phyloP scores from a whole-genome alignment of 2,797 vertebrate species.

The Gambusia yucatana region DNA sequence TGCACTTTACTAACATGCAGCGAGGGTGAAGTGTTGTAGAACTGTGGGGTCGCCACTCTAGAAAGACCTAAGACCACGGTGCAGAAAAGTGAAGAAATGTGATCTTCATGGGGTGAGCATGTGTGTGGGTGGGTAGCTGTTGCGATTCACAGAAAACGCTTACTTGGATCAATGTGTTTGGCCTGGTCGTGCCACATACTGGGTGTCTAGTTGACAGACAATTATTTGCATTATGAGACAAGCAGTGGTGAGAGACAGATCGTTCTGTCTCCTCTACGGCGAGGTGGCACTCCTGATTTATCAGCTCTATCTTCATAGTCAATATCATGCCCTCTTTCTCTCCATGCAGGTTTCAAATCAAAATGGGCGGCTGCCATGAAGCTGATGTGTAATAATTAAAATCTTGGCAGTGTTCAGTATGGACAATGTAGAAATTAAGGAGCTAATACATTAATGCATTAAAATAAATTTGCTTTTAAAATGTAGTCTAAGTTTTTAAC shows the following conservation, averaged over 20 bases:
- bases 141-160: slow-evolving; percentile 62
- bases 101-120: slow-evolving; percentile 35
- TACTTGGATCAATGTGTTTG: slow-evolving; percentile 75
- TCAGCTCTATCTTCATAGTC: slow-evolving; percentile 46
- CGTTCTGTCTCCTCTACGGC: slow-evolving; percentile 34
- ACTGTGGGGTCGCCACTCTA: slow-evolving; percentile 54
- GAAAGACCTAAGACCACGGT: slow-evolving; percentile 33
- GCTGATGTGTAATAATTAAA: slow-evolving; percentile 26
- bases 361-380: slow-evolving; percentile 10
- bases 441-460: slow-evolving; percentile 50
- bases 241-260: slow-evolving; percentile 58
- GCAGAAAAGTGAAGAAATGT: slow-evolving; percentile 55
- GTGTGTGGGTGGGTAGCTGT: slow-evolving; percentile 25
- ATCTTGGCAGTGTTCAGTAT: slow-evolving; percentile 34
- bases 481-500: slow-evolving; percentile 39
- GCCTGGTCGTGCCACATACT: slow-evolving; percentile 60
- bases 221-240: slow-evolving; percentile 68
- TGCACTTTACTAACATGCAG: not conserved
- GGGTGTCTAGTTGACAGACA: slow-evolving; percentile 64
- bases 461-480: slow-evolving; percentile 47
- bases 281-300: slow-evolving; percentile 40
- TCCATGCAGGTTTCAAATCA: slow-evolving; percentile 27
- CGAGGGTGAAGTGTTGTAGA: slow-evolving; percentile 31
- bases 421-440: slow-evolving; percentile 48
- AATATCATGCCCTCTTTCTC: slow-evolving; percentile 35